These are phyloP conservation scores for Isoperla grammatica DNA, from an alignment of 2,888 invertebrate species.

Conservation along the genomic window DNA sequence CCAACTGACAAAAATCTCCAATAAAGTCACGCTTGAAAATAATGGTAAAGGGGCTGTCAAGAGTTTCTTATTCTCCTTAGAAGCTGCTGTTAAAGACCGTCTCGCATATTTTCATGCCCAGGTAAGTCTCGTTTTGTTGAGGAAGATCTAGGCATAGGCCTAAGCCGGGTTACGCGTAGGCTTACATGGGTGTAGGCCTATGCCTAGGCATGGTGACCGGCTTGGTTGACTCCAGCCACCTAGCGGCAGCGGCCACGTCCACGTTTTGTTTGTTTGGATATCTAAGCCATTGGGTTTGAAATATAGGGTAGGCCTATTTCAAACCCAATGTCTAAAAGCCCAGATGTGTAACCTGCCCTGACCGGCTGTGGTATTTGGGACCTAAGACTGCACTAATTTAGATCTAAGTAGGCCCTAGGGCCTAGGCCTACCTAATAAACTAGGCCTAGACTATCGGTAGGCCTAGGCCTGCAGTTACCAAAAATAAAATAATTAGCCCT, in stretches of 20 bases:
- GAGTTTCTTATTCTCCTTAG: constrained; percentile 65
- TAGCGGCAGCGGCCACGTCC: constrained; percentile 1
- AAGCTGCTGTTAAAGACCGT: constrained; percentile 55
- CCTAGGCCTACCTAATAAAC: no score
- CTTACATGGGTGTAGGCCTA: not conserved
- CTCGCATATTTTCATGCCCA: constrained; percentile 68
- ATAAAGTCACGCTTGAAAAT: constrained; percentile 80
- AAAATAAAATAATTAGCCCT: no score
- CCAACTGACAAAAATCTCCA: constrained; percentile 79
- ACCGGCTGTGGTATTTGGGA: not conserved
- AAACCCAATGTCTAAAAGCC: not conserved
- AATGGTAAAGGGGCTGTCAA: constrained; percentile 64
- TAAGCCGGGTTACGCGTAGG: not conserved
- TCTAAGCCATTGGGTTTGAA: not conserved
- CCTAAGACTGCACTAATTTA: not conserved
- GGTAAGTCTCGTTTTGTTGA: constrained; percentile 35
- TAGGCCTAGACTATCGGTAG: no score
- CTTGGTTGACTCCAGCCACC: not conserved
- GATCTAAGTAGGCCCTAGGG: no score
- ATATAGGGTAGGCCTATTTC: not conserved
- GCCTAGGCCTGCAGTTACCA: no score
- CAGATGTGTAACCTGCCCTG: not conserved
- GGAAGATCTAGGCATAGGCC: not conserved
- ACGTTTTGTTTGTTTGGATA: constrained; percentile 4
- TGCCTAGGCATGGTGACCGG: constrained; percentile 1